Conservation (phyloP, 1,140 invertebrate species). For the Sarcophaga peregrina region DNA sequence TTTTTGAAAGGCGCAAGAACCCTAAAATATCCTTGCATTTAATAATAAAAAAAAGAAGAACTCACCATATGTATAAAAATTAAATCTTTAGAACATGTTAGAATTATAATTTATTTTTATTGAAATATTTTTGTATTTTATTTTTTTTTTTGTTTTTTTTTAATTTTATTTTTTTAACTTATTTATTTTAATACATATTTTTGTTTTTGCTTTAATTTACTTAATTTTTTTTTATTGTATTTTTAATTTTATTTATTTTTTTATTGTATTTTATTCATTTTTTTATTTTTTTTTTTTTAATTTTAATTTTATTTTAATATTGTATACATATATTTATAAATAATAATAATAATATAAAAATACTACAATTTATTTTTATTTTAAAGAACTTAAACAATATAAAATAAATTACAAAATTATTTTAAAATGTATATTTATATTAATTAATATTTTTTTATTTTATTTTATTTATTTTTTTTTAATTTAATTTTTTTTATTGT, state of each 20-base stretch:
- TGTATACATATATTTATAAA: not conserved
- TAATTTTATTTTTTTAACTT: not conserved
- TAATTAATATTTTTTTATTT: not conserved
- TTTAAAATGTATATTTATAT: not conserved
- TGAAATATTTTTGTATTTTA: too few species aligned
- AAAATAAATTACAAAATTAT: slow-evolving; percentile 4
- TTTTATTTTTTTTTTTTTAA: not conserved
- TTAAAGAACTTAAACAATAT: not conserved
- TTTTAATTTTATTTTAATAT: not conserved
- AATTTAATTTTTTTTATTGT: too few species aligned
- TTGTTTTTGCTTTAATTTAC: not conserved
- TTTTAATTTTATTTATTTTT: not conserved
- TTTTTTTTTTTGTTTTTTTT: not conserved
- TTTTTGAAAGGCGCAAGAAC: too few species aligned
- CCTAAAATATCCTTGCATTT: too few species aligned
- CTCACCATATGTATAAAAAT: too few species aligned
- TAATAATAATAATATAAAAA: not conserved
- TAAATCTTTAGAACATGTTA: too few species aligned
- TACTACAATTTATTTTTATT: not conserved
- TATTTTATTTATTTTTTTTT: not conserved
- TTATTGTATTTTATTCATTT: not conserved
- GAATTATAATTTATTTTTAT: too few species aligned
- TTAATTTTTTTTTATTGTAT: not conserved
- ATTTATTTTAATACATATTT: not conserved
- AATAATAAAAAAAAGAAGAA: too few species aligned